A percentile compares a stretch with the other conserved stretches of the same genome.
Conservation (phyloP, 2,797 vertebrate species). For the Sebastes minor region DNA sequence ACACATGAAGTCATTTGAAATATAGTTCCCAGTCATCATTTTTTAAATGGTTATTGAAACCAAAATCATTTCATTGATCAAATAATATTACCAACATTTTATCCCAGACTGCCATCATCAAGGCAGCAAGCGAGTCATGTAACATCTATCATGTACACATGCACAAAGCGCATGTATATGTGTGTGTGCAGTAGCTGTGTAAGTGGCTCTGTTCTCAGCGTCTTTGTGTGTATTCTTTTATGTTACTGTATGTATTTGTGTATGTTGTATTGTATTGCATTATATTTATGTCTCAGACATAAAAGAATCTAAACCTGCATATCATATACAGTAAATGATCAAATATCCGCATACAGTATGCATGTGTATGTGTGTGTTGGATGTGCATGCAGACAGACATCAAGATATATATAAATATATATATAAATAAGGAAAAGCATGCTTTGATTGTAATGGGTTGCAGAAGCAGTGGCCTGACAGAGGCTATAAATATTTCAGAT, state of each 20-base stretch:
- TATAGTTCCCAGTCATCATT: not conserved
- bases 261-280: not conserved
- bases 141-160: not conserved
- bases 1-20: not conserved
- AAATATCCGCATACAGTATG: not conserved
- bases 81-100: not conserved
- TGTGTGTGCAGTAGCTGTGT: not conserved
- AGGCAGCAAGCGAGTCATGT: not conserved
- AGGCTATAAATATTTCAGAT: slow-evolving; percentile 83
- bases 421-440: slow-evolving; percentile 37
- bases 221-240: not conserved
- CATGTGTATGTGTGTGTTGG: not conserved
- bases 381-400: not conserved
- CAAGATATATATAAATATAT: not conserved
- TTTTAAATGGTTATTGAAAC: not conserved
- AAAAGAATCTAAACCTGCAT: not conserved
- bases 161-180: not conserved
- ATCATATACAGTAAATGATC: not conserved
- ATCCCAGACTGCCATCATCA: not conserved
- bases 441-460: slow-evolving; percentile 75
- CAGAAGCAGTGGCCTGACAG: slow-evolving; percentile 73
- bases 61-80: no score
- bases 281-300: not conserved
- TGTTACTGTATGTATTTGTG: not conserved
- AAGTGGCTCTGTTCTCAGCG: not conserved